Percentiles rank a stretch among this genome's conserved stretches.
phyloP scores from a whole-genome alignment of 1,140 invertebrate species.

The Drosophila rhopaloa region DNA sequence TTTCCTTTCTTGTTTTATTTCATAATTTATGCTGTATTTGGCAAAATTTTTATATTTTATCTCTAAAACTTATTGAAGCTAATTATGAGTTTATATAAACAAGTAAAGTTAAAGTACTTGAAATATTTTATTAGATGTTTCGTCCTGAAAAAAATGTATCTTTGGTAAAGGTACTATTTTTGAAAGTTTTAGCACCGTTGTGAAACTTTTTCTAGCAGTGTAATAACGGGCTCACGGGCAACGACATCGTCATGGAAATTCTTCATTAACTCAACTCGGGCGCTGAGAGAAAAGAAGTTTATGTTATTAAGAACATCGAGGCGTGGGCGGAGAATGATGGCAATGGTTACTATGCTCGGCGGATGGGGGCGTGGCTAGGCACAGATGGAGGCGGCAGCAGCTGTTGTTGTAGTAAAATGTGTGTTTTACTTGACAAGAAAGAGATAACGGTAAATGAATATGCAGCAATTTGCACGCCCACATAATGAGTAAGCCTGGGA shows the following conservation, averaged over 20 bases:
- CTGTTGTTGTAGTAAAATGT: constrained; percentile 72
- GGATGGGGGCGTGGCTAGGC: constrained; percentile 26
- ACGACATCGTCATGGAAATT: constrained; percentile 83
- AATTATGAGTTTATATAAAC: too few relatives aligned
- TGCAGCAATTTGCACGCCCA: constrained; percentile 83
- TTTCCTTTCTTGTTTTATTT: too few relatives aligned
- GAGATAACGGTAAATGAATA: constrained; percentile 83
- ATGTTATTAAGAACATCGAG: constrained; percentile 76
- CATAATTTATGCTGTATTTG: too few relatives aligned
- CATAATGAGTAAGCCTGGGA: constrained; percentile 64
- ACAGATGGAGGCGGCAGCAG: constrained; percentile 44
- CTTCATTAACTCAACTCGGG: constrained; percentile 82
- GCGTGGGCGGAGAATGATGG: constrained; percentile 12
- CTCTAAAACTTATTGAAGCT: too few relatives aligned
- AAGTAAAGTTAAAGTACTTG: too few relatives aligned
- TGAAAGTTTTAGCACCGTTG: too few relatives aligned
- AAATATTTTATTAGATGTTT: too few relatives aligned
- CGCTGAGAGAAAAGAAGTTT: constrained; percentile 75
- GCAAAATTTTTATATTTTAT: too few relatives aligned
- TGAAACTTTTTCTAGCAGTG: background rate
- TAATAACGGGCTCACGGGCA: constrained; percentile 37
- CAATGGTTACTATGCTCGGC: constrained; percentile 4
- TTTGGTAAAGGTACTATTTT: too few relatives aligned
- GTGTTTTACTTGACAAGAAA: constrained; percentile 80
- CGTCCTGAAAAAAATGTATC: too few relatives aligned